Conservation (phyloP, 2,113 vertebrate genomes). For the Ondatra zibethicus region DNA sequence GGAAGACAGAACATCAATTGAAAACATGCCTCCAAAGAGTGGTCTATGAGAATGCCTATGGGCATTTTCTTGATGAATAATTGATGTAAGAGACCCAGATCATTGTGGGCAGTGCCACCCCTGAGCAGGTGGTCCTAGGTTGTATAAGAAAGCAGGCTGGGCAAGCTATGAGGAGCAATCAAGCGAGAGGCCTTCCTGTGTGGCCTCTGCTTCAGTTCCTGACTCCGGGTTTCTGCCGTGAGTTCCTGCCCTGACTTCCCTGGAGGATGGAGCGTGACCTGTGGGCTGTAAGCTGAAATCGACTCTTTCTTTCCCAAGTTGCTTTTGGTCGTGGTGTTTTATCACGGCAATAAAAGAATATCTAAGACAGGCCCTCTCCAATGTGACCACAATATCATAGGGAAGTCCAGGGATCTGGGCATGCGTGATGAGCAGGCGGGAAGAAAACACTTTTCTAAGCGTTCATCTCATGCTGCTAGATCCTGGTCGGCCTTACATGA, state of each 20-base stretch:
- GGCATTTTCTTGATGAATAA: neutral
- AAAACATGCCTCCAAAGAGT: neutral
- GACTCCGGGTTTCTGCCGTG: neutral
- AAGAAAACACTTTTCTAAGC: neutral
- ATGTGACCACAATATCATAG: fast-evolving
- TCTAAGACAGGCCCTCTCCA: too few relatives aligned
- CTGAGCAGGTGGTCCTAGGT: neutral
- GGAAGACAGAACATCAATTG: neutral
- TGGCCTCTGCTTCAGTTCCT: neutral
- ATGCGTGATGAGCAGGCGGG: neutral
- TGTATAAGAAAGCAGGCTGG: neutral
- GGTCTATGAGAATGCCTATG: neutral
- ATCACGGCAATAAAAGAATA: neutral
- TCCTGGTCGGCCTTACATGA: neutral
- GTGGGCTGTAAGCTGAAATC: neutral
- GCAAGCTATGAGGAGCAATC: neutral
- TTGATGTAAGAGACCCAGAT: neutral
- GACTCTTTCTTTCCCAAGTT: neutral
- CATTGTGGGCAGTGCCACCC: too few relatives aligned
- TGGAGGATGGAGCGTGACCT: neutral
- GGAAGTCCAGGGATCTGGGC: too few relatives aligned
- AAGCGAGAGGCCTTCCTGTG: too few relatives aligned
- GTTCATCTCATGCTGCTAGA: neutral
- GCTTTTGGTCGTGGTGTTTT: neutral
- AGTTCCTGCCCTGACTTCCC: neutral